Evolutionary conservation across 2,797 vertebrate genomes (phyloP).

Genomic region (Mycteria americana): DNA sequence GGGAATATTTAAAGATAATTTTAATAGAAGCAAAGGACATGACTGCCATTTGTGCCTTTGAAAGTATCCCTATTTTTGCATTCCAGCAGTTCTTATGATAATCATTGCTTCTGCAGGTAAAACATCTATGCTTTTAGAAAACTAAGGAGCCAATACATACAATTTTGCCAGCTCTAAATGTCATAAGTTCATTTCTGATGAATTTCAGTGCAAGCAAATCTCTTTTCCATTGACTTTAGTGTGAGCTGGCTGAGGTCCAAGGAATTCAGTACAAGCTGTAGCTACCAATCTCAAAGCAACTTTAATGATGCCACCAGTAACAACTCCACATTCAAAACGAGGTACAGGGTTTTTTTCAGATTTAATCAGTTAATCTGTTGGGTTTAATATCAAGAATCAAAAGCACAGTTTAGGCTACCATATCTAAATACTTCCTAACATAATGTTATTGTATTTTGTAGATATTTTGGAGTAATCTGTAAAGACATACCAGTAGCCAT

Average conservation of each 20-base stretch:
- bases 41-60: neutral
- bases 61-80: neutral
- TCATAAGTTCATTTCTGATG: neutral
- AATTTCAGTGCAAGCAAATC: neutral
- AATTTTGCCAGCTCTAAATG: slow-evolving; percentile 5
- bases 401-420: neutral
- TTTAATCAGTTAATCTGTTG: slow-evolving; percentile 18
- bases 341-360: neutral
- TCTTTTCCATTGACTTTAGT: neutral
- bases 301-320: neutral
- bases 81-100: neutral
- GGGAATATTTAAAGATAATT: neutral
- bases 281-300: neutral
- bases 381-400: neutral
- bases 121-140: neutral
- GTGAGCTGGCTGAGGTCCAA: neutral
- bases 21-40: neutral
- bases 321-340: neutral
- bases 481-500: neutral
- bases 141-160: neutral
- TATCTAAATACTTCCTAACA: neutral
- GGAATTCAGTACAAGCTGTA: neutral
- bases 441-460: neutral
- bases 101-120: neutral
- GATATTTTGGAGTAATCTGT: neutral